A percentile compares a stretch with the other conserved stretches of the same genome.
Evolutionary conservation across 2,888 invertebrate species (phyloP).

Genomic region (Lithosia quadra): DNA sequence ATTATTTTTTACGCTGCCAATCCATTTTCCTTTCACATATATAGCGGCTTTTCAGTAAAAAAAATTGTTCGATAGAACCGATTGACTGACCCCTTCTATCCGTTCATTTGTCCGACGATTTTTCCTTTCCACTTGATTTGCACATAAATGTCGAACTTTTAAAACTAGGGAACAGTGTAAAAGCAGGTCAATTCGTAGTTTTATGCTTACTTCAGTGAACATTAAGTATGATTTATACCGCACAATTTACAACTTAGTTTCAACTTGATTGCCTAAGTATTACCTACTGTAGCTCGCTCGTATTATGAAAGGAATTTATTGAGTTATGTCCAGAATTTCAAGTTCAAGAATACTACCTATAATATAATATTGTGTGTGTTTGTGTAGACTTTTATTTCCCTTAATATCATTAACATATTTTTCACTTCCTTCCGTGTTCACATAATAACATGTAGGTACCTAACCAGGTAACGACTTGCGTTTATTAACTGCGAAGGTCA

Average conservation of each 20-base stretch:
- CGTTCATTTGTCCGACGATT: constrained; percentile 28
- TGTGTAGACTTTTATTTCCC: constrained; percentile 29
- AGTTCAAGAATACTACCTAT: too few relatives aligned
- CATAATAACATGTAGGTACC: not conserved
- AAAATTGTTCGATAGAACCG: not conserved
- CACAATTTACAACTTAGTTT: not conserved
- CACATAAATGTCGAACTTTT: constrained; percentile 35
- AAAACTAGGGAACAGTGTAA: constrained; percentile 13
- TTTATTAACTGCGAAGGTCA: not conserved
- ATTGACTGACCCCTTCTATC: not conserved
- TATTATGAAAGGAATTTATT: constrained; percentile 65
- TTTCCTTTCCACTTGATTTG: constrained; percentile 30
- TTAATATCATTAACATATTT: constrained; percentile 35
- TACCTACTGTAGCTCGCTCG: not conserved
- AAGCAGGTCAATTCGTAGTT: constrained; percentile 32
- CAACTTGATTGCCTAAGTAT: not conserved
- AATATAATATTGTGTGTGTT: not conserved
- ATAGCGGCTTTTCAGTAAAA: not conserved
- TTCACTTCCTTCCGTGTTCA: constrained; percentile 30
- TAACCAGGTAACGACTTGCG: too few relatives aligned
- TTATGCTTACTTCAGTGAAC: constrained; percentile 48
- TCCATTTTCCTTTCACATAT: not conserved
- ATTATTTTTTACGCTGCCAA: too few relatives aligned
- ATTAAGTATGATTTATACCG: not conserved
- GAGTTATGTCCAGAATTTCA: constrained; percentile 58